Percentiles rank a stretch among this genome's conserved stretches.
Evolutionary conservation across 2,113 vertebrate genomes (phyloP).

Genomic region (Thomomys bottae): DNA sequence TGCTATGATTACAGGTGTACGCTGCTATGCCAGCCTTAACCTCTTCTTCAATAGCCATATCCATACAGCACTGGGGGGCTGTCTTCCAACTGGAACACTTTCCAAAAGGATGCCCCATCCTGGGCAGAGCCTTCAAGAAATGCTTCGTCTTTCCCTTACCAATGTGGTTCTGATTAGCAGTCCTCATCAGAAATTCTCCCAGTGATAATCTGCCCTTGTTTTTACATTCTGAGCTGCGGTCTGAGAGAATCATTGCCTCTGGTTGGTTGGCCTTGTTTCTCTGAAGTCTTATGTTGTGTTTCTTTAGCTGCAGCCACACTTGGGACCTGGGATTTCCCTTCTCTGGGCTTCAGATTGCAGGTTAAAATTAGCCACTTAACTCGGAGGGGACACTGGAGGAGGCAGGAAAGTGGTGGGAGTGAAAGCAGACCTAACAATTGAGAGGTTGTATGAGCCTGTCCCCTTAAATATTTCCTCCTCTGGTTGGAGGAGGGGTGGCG

Average conservation of each 20-base stretch:
- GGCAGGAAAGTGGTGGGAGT: neutral
- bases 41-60: neutral
- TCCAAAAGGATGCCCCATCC: neutral
- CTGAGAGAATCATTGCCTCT: neutral
- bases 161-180: neutral
- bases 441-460: neutral
- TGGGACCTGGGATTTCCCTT: neutral
- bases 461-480: too few relatives aligned
- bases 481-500: too few relatives aligned
- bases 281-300: neutral
- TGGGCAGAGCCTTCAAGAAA: neutral
- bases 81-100: neutral
- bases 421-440: neutral
- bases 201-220: neutral
- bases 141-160: neutral
- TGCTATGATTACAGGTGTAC: too few relatives aligned
- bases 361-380: constrained; percentile 46
- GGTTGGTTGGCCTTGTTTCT: constrained; percentile 3
- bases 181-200: neutral
- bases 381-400: neutral
- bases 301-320: neutral
- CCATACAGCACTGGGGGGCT: neutral
- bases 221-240: neutral
- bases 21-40: neutral
- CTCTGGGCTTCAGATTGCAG: constrained; percentile 25